phyloP scores from a whole-genome alignment of 2,113 vertebrate genomes.

The Halichoerus grypus region DNA sequence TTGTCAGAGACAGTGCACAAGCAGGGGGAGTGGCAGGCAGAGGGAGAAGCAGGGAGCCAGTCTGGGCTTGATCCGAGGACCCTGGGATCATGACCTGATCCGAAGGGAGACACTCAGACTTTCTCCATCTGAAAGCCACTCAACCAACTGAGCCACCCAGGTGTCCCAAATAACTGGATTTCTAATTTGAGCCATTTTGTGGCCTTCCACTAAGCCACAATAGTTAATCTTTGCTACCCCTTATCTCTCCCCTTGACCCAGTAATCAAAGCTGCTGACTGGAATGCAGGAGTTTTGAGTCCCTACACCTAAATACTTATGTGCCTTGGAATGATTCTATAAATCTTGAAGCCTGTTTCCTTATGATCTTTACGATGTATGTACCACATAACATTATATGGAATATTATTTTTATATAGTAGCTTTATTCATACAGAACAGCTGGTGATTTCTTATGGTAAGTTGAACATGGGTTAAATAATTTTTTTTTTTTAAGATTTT shows the following conservation, averaged over 20 bases:
- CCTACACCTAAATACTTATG: neutral
- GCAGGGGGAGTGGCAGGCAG: neutral
- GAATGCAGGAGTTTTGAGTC: neutral
- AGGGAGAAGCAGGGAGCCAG: neutral
- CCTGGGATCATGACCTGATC: neutral
- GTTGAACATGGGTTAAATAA: slow-evolving; percentile 14
- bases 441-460: slow-evolving; percentile 27
- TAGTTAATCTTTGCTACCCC: neutral
- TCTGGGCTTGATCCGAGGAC: neutral
- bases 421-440: neutral
- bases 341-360: neutral
- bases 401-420: slow-evolving; percentile 36
- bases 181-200: neutral
- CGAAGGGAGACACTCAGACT: neutral
- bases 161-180: neutral
- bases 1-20: neutral
- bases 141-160: neutral
- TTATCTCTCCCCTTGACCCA: neutral
- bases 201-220: neutral
- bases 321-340: neutral
- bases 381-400: neutral
- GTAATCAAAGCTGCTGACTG: neutral
- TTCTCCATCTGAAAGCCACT: neutral
- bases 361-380: neutral
- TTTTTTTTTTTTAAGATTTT: neutral